Evolutionary conservation across 2,113 vertebrate genomes (phyloP).

Genomic region (Neodontobutis hainanensis): DNA sequence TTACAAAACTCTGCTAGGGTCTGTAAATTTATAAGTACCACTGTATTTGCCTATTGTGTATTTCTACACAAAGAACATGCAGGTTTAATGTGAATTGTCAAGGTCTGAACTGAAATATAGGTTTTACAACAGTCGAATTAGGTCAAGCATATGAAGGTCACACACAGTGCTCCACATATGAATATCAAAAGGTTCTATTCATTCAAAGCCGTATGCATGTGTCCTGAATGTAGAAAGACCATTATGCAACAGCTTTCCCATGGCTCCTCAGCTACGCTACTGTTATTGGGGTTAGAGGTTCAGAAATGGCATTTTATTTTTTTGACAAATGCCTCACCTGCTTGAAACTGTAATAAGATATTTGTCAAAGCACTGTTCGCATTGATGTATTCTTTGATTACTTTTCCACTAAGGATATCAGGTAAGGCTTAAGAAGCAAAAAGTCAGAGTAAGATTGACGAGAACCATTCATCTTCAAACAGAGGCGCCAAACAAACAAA

Average conservation of each 20-base stretch:
- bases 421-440: neutral
- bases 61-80: neutral
- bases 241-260: slow-evolving; percentile 16
- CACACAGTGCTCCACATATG: slow-evolving; percentile 19
- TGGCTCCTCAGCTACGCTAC: neutral
- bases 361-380: neutral
- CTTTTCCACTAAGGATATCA: neutral
- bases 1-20: no score
- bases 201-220: slow-evolving; percentile 33
- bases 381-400: slow-evolving; percentile 11
- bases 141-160: slow-evolving; percentile 44
- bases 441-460: neutral
- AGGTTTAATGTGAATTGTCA: slow-evolving; percentile 7
- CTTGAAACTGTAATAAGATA: slow-evolving; percentile 1
- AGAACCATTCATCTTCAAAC: neutral
- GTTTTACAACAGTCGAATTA: slow-evolving; percentile 1
- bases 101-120: slow-evolving; percentile 9
- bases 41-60: no score
- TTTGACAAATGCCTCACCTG: slow-evolving; percentile 7
- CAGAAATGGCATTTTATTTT: slow-evolving; percentile 8
- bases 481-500: neutral
- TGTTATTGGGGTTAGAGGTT: slow-evolving; percentile 37
- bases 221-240: slow-evolving; percentile 20
- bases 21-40: no score
- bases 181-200: slow-evolving; percentile 39